These are phyloP conservation scores for Sicus ferrugineus DNA, from an alignment of 2,888 invertebrate species.

Conservation along the genomic window DNA sequence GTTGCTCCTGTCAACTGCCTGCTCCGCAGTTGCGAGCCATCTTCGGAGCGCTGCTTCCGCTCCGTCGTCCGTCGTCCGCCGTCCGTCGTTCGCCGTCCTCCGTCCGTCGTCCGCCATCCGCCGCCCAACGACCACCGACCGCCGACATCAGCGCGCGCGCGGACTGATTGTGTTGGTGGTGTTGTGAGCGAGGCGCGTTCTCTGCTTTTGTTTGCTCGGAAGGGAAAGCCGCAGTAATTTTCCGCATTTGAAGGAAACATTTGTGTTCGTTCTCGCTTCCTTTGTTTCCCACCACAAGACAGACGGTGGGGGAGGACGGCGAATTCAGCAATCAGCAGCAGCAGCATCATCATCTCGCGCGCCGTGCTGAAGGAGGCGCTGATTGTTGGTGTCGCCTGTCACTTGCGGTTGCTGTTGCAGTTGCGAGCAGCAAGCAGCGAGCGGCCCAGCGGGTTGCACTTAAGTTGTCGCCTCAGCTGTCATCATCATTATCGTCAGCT, in stretches of 20 bases:
- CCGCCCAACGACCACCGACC: background rate
- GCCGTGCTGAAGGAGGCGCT: conserved; percentile 17
- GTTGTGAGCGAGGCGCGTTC: conserved; percentile 15
- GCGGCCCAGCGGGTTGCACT: conserved; percentile 23
- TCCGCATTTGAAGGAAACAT: conserved; percentile 26
- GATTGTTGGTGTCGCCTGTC: conserved; percentile 1
- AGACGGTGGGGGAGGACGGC: conserved; percentile 1
- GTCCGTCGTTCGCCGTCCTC: no score
- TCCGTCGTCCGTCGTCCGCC: no score
- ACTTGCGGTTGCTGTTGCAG: background rate
- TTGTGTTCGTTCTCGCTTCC: conserved; percentile 17
- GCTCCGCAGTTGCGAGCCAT: conserved; percentile 2
- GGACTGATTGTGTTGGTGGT: conserved; percentile 9
- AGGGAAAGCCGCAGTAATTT: conserved; percentile 23
- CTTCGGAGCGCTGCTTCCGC: conserved; percentile 12
- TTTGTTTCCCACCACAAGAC: conserved; percentile 9
- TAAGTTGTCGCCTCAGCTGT: conserved; percentile 30
- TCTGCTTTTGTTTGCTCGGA: conserved; percentile 9
- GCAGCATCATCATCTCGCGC: conserved; percentile 11
- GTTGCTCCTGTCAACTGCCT: conserved; percentile 23
- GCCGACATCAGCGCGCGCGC: background rate
- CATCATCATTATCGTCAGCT: conserved; percentile 34
- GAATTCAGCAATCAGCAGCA: conserved; percentile 9
- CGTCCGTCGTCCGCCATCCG: no score
- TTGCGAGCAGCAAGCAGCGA: background rate